phyloP scores from a whole-genome alignment of 2,113 vertebrate genomes.

The Clinocottus analis region DNA sequence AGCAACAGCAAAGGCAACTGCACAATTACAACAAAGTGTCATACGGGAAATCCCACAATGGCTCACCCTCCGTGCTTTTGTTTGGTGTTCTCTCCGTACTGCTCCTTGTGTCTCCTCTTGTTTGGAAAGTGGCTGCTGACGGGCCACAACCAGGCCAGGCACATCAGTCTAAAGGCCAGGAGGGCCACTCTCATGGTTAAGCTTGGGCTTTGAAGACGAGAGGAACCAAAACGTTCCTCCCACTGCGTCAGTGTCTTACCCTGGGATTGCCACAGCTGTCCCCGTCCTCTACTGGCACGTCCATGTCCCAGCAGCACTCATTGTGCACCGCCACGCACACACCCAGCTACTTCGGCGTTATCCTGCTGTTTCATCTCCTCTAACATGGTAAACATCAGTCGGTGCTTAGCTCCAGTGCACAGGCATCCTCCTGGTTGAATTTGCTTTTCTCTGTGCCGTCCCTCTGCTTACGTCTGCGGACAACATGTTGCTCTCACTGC shows the following conservation, averaged over 20 bases:
- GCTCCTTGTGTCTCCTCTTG: slow-evolving; percentile 81
- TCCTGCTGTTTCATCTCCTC: slow-evolving; percentile 54
- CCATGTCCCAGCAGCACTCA: slow-evolving; percentile 67
- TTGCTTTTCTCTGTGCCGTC: slow-evolving; percentile 61
- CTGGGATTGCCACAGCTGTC: slow-evolving; percentile 56
- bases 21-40: background rate
- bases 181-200: slow-evolving; percentile 77
- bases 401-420: slow-evolving; percentile 50
- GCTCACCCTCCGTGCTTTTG: slow-evolving; percentile 81
- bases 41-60: background rate
- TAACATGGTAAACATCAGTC: slow-evolving; percentile 55
- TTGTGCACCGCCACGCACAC: slow-evolving; percentile 41
- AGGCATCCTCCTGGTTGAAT: slow-evolving; percentile 50
- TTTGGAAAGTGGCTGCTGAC: slow-evolving; percentile 72
- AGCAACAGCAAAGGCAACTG: background rate
- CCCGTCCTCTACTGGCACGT: slow-evolving; percentile 50
- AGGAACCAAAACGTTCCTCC: slow-evolving; percentile 69
- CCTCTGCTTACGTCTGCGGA: slow-evolving; percentile 62
- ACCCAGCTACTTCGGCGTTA: slow-evolving; percentile 27
- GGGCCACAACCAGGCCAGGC: slow-evolving; percentile 80
- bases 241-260: slow-evolving; percentile 55
- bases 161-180: slow-evolving; percentile 78
- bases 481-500: slow-evolving; percentile 63
- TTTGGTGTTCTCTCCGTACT: slow-evolving; percentile 69
- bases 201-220: slow-evolving; percentile 42